Percentiles rank a stretch among this genome's conserved stretches.
Conservation (phyloP, 2,888 invertebrate species). For the Halictus ligatus region DNA sequence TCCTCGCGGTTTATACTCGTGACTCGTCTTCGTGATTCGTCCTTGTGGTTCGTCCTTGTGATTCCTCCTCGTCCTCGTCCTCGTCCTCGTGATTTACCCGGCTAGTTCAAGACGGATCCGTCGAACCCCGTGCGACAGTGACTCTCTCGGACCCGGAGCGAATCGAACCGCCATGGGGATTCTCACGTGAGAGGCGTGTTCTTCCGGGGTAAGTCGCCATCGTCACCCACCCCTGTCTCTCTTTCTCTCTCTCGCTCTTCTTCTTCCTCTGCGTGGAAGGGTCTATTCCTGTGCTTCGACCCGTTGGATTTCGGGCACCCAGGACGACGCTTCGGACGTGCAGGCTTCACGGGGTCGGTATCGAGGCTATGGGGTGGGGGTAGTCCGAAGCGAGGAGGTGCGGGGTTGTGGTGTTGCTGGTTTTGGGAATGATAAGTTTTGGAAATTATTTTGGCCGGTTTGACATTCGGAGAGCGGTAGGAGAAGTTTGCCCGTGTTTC, state of each 20-base stretch:
- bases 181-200: conserved; percentile 56
- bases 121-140: neutral
- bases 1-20: no score
- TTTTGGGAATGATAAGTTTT: neutral
- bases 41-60: no score
- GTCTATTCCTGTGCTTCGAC: neutral
- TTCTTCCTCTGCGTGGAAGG: neutral
- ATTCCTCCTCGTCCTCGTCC: no score
- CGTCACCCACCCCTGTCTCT: conserved; percentile 9
- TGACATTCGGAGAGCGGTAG: neutral
- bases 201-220: conserved; percentile 60
- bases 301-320: neutral
- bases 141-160: neutral
- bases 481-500: neutral
- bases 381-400: neutral
- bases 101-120: neutral
- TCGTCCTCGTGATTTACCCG: neutral
- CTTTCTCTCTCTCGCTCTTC: neutral
- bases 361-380: neutral
- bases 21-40: no score
- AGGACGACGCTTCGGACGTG: neutral
- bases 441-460: neutral
- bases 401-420: neutral
- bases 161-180: conserved; percentile 42
- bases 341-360: neutral